Evolutionary conservation across 2,797 vertebrate species (phyloP), one percentile per base, ranked within the genome.

Genomic region (Vespertilio murinus): DNA sequence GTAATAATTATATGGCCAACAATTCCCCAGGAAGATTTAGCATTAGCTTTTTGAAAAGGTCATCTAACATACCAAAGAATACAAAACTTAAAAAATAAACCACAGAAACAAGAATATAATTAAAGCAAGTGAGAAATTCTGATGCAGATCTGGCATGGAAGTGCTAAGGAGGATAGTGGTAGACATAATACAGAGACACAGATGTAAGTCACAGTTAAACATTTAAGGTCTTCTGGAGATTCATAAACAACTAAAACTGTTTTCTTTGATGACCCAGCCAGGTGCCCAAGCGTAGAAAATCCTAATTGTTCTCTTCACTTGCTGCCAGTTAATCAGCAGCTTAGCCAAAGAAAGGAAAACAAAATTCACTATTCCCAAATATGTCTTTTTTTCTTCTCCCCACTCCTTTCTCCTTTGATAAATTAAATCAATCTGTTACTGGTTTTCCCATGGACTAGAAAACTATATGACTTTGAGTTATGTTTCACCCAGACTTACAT

Each of bases 111-210:
- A 92, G 56, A 64, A 11, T 35, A 54, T 69, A 79, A 65, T 42
- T 45, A 88, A 79, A 94, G n/a, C 38, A 91, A 94, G 30, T 79
- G 38, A 91, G 77, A 88, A 81, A 93, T 88, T 94, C 77, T 75
- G 38, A 73, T 54, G 54, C 4, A 80, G 38, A 93, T 23, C 45
- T 49, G 59, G 70, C 59, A 90, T 23, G 28, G 13, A 64, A 28
- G 20, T 38, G 30, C 59, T 49, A 90, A 73, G 8, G 49, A 93
- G 33, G 75, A 59, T 22, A 54, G n/a, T 38, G n/a, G 33, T 42
- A 87, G 54, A 92, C 52, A 70, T 10, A 81, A 81, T 12, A 59
- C 8, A 54, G 33, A 86, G 71, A 91, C 38, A 83, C 49, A 56
- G 1, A 18, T 16, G 25, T 49, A 95, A 84, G 59, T 38, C 64